Evolutionary conservation across 2,797 vertebrate species (phyloP).

Genomic region (Chaetophractus vellerosus): DNA sequence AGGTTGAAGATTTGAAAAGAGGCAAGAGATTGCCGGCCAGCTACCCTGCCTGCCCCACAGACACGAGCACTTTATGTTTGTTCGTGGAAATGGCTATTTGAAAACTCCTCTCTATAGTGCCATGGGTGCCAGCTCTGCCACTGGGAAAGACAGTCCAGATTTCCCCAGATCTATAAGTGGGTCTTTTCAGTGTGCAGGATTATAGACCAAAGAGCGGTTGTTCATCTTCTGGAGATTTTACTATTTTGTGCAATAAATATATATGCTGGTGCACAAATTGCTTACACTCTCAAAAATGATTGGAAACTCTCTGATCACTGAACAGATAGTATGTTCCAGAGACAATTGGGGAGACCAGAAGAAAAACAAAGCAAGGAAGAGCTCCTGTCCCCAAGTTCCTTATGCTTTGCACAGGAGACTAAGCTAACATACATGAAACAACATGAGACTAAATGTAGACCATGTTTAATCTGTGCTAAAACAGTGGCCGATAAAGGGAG

Average conservation of each 20-base stretch:
- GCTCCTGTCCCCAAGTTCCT: not conserved
- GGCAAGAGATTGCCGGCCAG: not conserved
- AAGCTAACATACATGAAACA: not conserved
- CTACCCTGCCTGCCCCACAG: not conserved
- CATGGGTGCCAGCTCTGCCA: not conserved
- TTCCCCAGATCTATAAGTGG: not conserved
- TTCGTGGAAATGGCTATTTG: not conserved
- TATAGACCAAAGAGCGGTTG: not conserved
- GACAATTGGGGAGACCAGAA: not conserved
- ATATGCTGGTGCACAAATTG: not conserved
- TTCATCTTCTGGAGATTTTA: not conserved
- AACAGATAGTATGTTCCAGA: not conserved
- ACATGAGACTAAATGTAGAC: not conserved
- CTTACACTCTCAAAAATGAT: not conserved
- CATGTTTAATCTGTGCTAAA: not conserved
- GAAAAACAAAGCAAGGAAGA: not conserved
- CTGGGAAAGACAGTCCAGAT: not conserved
- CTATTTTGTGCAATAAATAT: conserved; percentile 26
- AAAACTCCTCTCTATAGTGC: not conserved
- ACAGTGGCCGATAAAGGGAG: not conserved
- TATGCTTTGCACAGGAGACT: not conserved
- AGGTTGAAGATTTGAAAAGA: not conserved
- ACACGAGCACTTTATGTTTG: not conserved
- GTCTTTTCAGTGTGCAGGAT: not conserved
- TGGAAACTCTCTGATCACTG: not conserved